Conservation (phyloP, 2,113 vertebrate genomes). For the Podilymbus podiceps region DNA sequence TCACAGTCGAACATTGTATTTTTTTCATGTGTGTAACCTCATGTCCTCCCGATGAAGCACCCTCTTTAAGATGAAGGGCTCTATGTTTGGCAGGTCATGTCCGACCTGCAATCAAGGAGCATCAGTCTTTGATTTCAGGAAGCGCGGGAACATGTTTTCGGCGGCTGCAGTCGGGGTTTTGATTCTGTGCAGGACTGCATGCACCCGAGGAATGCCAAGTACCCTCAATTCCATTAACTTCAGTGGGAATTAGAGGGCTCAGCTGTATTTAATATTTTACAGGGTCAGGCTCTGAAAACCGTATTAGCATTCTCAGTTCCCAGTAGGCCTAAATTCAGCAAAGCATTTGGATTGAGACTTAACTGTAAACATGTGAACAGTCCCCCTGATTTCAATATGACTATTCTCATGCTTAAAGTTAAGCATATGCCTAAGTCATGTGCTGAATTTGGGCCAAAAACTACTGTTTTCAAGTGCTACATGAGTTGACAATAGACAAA, state of each 20-base stretch:
- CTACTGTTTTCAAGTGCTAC: conserved; percentile 48
- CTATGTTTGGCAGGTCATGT: fast-evolving
- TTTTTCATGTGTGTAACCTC: neutral
- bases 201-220: neutral
- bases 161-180: neutral
- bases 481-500: neutral
- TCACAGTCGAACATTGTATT: fast-evolving
- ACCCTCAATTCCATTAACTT: conserved; percentile 47
- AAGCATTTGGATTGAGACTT: conserved; percentile 44
- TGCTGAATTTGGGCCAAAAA: conserved; percentile 36
- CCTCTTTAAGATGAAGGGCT: neutral
- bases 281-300: conserved; percentile 52
- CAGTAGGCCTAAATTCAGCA: conserved; percentile 47
- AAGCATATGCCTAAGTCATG: conserved; percentile 37
- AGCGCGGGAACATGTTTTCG: fast-evolving
- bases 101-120: neutral
- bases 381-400: neutral
- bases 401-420: conserved; percentile 57
- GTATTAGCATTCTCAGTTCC: conserved; percentile 37
- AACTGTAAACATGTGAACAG: conserved; percentile 59
- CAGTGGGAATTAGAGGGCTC: conserved; percentile 46
- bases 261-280: conserved; percentile 54
- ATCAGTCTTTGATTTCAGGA: neutral
- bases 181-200: neutral
- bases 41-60: neutral